Evolutionary conservation across 2,888 invertebrate genomes (phyloP).

Genomic region (Ennomos fuscantarius): DNA sequence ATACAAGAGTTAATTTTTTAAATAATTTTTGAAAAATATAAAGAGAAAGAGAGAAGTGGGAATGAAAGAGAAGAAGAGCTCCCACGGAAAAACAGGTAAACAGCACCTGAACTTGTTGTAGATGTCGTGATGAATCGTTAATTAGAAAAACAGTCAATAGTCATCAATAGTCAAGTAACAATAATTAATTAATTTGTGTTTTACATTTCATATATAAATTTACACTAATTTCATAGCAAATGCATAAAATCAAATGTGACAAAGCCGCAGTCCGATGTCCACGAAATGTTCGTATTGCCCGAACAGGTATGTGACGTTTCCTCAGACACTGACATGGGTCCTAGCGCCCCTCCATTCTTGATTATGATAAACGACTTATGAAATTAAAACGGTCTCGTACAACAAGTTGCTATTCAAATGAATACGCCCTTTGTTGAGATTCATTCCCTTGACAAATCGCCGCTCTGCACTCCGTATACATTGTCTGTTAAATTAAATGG

Average conservation of each 20-base stretch:
- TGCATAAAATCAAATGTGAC: slow-evolving; percentile 45
- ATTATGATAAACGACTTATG: slow-evolving; percentile 85
- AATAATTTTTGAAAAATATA: no score
- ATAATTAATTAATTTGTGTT: no score
- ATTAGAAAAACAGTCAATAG: no score
- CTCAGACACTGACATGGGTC: slow-evolving; percentile 83
- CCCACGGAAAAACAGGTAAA: no score
- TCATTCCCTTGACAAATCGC: slow-evolving; percentile 83
- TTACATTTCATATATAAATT: no score
- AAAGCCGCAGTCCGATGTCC: slow-evolving; percentile 50
- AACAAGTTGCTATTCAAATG: slow-evolving; percentile 83
- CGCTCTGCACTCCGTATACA: slow-evolving; percentile 72
- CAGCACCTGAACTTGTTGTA: no score
- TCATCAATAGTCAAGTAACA: no score
- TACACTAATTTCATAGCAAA: slow-evolving; percentile 15
- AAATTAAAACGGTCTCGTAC: slow-evolving; percentile 83
- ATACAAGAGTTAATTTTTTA: no score
- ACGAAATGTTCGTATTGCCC: slow-evolving; percentile 69
- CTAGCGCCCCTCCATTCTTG: slow-evolving; percentile 60
- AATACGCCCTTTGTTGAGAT: slow-evolving; percentile 81
- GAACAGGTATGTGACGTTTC: slow-evolving; percentile 78
- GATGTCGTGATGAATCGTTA: no score
- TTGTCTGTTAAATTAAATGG: slow-evolving; percentile 81
- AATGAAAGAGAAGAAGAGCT: no score
- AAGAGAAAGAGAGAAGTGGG: no score